These are phyloP conservation scores for Microplitis mediator DNA, from an alignment of 1,140 invertebrate genomes.

Conservation along the genomic window DNA sequence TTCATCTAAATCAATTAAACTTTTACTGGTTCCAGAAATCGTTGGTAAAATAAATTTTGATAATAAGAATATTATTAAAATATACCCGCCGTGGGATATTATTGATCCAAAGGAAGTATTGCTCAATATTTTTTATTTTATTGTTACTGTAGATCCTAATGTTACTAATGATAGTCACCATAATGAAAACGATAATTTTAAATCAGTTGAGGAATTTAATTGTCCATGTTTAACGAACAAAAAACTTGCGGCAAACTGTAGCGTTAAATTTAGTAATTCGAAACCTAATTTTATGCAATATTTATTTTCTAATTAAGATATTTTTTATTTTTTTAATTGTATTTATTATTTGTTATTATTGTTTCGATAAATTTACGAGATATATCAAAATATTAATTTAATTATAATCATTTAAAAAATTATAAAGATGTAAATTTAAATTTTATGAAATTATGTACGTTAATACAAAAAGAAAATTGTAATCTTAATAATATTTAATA, in stretches of 20 bases:
- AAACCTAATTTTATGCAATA: constrained; percentile 44
- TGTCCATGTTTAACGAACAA: constrained; percentile 47
- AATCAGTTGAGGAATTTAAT: constrained; percentile 37
- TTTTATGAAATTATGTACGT: too few species aligned
- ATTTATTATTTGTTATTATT: too few species aligned
- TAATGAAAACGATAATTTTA: not conserved
- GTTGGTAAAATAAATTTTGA: constrained; percentile 41
- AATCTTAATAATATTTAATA: too few species aligned
- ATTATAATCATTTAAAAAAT: too few species aligned
- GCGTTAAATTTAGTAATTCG: constrained; percentile 36
- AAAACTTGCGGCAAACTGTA: constrained; percentile 40
- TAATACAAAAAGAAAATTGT: too few species aligned
- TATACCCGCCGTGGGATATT: constrained; percentile 52
- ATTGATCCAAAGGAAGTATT: constrained; percentile 39
- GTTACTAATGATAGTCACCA: not conserved
- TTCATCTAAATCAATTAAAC: constrained; percentile 29
- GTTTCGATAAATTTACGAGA: too few species aligned
- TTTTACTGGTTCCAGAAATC: constrained; percentile 51
- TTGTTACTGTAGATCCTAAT: constrained; percentile 24
- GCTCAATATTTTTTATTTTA: constrained; percentile 46
- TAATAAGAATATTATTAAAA: constrained; percentile 41
- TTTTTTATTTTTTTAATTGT: not conserved
- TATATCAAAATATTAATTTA: too few species aligned
- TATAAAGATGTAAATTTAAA: too few species aligned
- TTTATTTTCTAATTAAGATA: constrained; percentile 33